These are phyloP conservation scores for Carassius carassius DNA, from an alignment of 2,113 vertebrate genomes.

Conservation along the genomic window DNA sequence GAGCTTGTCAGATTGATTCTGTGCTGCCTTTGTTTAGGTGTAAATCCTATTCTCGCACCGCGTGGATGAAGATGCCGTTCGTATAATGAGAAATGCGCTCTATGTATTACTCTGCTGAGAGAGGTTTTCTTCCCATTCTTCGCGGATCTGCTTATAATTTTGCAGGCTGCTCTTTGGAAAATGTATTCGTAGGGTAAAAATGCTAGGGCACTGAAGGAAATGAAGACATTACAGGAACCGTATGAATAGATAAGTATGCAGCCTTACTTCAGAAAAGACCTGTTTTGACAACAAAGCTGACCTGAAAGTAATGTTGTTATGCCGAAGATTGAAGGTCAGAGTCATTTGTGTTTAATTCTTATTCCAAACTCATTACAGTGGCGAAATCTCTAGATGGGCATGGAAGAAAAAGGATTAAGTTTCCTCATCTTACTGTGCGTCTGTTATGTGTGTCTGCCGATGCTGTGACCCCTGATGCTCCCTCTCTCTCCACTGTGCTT, in stretches of 20 bases:
- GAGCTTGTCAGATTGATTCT: constrained; percentile 44
- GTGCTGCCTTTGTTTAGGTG: constrained; percentile 31
- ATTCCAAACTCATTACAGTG: constrained; percentile 12
- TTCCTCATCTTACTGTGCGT: not conserved
- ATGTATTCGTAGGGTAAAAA: not conserved
- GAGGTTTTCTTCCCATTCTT: not conserved
- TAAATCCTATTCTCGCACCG: constrained; percentile 30
- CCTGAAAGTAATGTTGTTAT: not conserved
- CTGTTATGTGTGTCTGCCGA: constrained; percentile 29
- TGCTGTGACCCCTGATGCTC: constrained; percentile 23
- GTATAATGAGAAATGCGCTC: constrained; percentile 33
- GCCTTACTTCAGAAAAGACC: not conserved
- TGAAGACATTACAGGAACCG: not conserved
- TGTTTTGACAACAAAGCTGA: constrained; percentile 20
- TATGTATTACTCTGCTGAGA: constrained; percentile 27
- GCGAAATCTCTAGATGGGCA: constrained; percentile 2
- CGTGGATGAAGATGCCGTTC: constrained; percentile 25
- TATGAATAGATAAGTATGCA: not conserved
- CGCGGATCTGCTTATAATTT: not conserved
- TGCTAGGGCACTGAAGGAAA: constrained; percentile 2
- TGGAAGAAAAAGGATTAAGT: constrained; percentile 16
- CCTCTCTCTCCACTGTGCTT: constrained; percentile 15
- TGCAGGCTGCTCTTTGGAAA: not conserved
- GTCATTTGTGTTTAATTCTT: constrained; percentile 9
- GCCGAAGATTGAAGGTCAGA: not conserved